phyloP scores from a whole-genome alignment of 2,113 vertebrate species.

The Aramus guarauna region DNA sequence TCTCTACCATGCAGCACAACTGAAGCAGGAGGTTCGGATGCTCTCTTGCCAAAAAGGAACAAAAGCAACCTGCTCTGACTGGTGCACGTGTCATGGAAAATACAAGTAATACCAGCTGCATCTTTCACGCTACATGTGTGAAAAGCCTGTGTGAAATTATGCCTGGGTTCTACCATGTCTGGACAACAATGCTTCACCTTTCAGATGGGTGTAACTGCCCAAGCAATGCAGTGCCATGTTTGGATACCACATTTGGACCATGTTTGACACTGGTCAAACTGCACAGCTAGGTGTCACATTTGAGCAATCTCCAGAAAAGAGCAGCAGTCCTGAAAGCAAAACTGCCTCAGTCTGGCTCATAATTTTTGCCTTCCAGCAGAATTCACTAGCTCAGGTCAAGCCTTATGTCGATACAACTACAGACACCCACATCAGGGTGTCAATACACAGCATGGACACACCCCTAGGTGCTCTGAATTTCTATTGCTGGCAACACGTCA shows the following conservation, averaged over 20 bases:
- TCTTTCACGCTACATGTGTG: neutral
- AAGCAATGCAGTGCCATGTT: neutral
- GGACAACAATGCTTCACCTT: neutral
- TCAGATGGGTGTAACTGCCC: neutral
- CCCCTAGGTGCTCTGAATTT: neutral
- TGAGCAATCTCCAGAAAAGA: neutral
- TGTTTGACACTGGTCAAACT: neutral
- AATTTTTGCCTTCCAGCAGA: neutral
- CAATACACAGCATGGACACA: accelerated
- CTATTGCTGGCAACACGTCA: neutral
- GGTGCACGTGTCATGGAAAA: neutral
- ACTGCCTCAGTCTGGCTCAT: neutral
- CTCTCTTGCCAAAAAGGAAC: neutral
- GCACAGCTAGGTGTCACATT: neutral
- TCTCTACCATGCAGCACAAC: neutral
- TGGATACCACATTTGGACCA: neutral
- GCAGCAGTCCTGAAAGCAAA: neutral
- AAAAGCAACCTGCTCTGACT: neutral
- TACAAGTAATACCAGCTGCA: neutral
- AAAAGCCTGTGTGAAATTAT: neutral
- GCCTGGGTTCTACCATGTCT: accelerated
- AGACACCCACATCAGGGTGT: neutral
- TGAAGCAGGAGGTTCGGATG: neutral
- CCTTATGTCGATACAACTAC: neutral
- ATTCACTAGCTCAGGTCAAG: neutral